Conservation (phyloP, 2,797 vertebrate species). For the Sebastes dallii region DNA sequence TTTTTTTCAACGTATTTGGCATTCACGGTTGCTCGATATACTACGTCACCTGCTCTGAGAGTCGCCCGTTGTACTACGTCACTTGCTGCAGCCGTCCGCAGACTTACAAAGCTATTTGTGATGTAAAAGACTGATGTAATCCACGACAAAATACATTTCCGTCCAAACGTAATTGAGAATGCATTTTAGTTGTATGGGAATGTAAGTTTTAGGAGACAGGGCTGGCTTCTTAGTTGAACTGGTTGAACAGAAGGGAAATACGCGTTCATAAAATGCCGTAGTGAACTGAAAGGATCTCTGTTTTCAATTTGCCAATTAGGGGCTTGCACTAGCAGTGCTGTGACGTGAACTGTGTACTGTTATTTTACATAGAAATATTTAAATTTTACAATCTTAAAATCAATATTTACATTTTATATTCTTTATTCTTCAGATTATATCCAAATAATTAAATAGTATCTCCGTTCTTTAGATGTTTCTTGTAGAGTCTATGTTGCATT, state of each 20-base stretch:
- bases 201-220: no score
- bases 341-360: slow-evolving; percentile 35
- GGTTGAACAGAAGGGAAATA: slow-evolving; percentile 6
- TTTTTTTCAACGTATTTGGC: no score
- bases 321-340: slow-evolving; percentile 42
- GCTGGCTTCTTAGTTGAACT: neutral
- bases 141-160: no score
- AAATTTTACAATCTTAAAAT: slow-evolving; percentile 5
- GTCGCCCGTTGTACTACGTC: no score
- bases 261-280: slow-evolving; percentile 16
- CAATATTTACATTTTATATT: slow-evolving; percentile 24
- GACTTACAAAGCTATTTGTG: no score
- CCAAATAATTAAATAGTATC: neutral
- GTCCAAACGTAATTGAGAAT: no score
- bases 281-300: slow-evolving; percentile 1
- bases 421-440: slow-evolving; percentile 13
- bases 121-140: no score
- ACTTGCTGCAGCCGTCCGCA: no score
- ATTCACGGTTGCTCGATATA: no score
- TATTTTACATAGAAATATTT: slow-evolving; percentile 34
- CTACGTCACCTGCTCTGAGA: no score
- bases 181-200: no score
- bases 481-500: neutral
- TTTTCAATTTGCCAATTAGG: slow-evolving; percentile 64
- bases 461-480: slow-evolving; percentile 2